Conservation (phyloP, 2,888 invertebrate genomes). For the Drosophila formosana region DNA sequence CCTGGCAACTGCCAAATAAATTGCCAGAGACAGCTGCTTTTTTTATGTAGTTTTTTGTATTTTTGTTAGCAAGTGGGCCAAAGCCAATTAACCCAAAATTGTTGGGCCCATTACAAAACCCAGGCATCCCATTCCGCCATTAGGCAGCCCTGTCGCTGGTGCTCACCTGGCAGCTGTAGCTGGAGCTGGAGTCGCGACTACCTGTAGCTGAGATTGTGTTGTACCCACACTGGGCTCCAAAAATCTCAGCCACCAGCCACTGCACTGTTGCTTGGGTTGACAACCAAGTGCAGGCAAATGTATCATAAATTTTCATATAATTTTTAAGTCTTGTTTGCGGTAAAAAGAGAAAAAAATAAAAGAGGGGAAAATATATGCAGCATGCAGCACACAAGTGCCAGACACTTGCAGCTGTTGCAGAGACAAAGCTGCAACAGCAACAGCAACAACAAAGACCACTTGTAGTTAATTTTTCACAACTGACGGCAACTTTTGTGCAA, state of each 20-base stretch:
- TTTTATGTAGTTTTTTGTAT: background rate
- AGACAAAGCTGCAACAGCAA: slow-evolving; percentile 46
- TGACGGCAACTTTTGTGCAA: slow-evolving; percentile 76
- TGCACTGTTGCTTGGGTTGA: slow-evolving; percentile 57
- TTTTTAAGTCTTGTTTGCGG: slow-evolving; percentile 72
- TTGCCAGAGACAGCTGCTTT: slow-evolving; percentile 33
- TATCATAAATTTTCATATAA: slow-evolving; percentile 80
- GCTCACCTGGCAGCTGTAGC: slow-evolving; percentile 51
- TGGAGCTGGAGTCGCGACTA: background rate
- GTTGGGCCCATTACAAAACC: slow-evolving; percentile 44
- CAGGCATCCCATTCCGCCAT: slow-evolving; percentile 47
- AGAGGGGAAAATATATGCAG: slow-evolving; percentile 46
- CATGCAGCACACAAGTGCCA: slow-evolving; percentile 66
- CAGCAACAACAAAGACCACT: slow-evolving; percentile 59
- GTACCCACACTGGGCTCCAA: slow-evolving; percentile 34
- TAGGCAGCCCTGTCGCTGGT: slow-evolving; percentile 50
- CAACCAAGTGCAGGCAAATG: slow-evolving; percentile 79
- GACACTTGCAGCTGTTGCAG: slow-evolving; percentile 75
- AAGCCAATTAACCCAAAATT: slow-evolving; percentile 63
- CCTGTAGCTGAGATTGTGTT: slow-evolving; percentile 10
- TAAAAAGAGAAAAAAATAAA: slow-evolving; percentile 4
- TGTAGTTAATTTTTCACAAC: slow-evolving; percentile 79
- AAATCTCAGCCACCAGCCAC: slow-evolving; percentile 41
- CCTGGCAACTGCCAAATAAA: slow-evolving; percentile 27
- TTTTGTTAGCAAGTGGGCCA: slow-evolving; percentile 49